Evolutionary conservation across 1,140 invertebrate genomes (phyloP).

Genomic region (Drosophila nasuta): DNA sequence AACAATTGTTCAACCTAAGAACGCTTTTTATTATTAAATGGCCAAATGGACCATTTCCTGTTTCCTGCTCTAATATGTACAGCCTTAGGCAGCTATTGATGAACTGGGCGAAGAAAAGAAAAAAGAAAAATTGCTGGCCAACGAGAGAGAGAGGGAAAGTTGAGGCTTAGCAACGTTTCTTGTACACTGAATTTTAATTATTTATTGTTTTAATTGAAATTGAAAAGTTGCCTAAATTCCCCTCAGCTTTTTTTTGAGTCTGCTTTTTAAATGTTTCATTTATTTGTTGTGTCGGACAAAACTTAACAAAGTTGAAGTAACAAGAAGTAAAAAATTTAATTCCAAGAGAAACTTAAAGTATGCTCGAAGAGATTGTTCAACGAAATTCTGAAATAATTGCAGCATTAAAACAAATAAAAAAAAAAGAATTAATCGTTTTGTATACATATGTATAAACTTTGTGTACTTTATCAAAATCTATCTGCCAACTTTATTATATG

Average conservation of each 20-base stretch:
- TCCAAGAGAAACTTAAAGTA: no score
- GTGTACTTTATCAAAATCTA: background rate
- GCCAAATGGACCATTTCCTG: background rate
- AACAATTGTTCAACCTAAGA: background rate
- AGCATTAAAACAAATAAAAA: background rate
- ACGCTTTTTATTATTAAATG: constrained; percentile 1
- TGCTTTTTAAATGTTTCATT: background rate
- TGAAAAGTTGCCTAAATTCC: background rate
- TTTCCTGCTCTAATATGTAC: background rate
- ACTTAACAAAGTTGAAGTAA: no score
- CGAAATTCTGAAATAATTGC: no score
- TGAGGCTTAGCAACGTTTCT: background rate
- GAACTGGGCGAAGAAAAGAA: background rate
- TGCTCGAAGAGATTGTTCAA: no score
- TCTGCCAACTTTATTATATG: background rate
- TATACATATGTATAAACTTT: no score
- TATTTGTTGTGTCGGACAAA: background rate
- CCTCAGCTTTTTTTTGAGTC: background rate
- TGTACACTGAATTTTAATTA: background rate
- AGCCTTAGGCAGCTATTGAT: constrained; percentile 1
- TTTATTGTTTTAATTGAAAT: constrained; percentile 2
- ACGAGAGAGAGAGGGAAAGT: background rate
- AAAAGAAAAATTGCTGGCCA: background rate
- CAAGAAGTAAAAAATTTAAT: no score
- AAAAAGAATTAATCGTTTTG: background rate